Conservation (phyloP, 2,797 vertebrate species). For the Diplodus sargus region DNA sequence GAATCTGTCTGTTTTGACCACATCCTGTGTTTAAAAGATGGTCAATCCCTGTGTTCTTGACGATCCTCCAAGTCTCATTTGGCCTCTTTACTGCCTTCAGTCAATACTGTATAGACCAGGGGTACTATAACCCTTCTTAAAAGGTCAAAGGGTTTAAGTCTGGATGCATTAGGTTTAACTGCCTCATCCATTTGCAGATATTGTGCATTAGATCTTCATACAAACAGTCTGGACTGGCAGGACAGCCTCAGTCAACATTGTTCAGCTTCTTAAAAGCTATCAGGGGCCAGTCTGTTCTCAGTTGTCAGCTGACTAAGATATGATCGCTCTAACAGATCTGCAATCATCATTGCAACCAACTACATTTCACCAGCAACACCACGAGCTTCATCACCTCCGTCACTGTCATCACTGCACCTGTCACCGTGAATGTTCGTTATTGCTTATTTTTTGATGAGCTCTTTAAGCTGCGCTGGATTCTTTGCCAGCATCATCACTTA, state of each 20-base stretch:
- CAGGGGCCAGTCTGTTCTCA: constrained; percentile 3
- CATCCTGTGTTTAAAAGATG: constrained; percentile 44
- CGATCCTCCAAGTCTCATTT: constrained; percentile 34
- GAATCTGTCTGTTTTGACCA: constrained; percentile 44
- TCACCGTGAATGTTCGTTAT: not conserved
- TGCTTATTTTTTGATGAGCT: not conserved
- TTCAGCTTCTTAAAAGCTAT: constrained; percentile 17
- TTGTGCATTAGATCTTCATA: constrained; percentile 1
- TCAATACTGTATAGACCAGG: constrained; percentile 2
- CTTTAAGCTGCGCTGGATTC: not conserved
- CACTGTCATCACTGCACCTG: not conserved
- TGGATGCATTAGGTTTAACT: constrained; percentile 50
- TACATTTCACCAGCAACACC: constrained; percentile 4
- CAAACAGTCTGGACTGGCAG: constrained; percentile 22
- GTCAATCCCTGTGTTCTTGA: constrained; percentile 25
- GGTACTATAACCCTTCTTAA: not conserved
- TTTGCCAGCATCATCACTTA: not conserved
- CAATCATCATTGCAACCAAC: constrained; percentile 1
- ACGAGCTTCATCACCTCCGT: not conserved
- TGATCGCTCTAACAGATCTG: not conserved
- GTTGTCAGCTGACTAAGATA: constrained; percentile 1
- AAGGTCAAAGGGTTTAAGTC: not conserved
- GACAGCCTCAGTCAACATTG: constrained; percentile 4
- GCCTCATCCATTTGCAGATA: constrained; percentile 13
- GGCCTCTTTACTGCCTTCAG: not conserved